Percentiles rank a stretch among this genome's conserved stretches.
phyloP scores from a whole-genome alignment of 2,797 vertebrate genomes.

The Crypturellus tataupa region DNA sequence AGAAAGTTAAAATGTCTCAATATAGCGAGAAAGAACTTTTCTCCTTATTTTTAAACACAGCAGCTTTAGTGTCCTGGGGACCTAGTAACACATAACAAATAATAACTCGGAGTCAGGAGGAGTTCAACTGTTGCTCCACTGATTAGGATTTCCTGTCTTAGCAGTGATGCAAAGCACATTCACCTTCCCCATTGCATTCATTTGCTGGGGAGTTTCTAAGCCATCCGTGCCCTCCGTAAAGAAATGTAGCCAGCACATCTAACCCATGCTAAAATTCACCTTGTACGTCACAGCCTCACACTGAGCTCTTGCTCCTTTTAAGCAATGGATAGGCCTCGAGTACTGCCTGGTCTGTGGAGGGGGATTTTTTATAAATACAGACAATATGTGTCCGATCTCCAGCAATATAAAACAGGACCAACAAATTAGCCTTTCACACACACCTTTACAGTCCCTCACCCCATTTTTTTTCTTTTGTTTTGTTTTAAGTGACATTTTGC shows the following conservation, averaged over 20 bases:
- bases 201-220: slow-evolving; percentile 5
- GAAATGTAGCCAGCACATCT: not conserved
- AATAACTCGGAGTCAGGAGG: not conserved
- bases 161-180: not conserved
- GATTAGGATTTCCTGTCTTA: not conserved
- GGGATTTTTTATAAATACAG: not conserved
- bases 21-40: not conserved
- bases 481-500: not conserved
- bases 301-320: not conserved
- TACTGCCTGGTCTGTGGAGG: not conserved
- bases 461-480: not conserved
- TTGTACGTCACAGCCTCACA: not conserved
- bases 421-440: not conserved
- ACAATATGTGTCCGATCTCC: not conserved
- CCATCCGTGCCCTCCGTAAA: not conserved
- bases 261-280: not conserved
- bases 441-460: not conserved
- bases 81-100: not conserved
- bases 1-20: not conserved
- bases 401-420: not conserved
- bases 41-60: not conserved
- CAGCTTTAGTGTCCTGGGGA: not conserved
- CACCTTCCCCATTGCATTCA: not conserved
- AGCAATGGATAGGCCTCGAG: not conserved
- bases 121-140: not conserved